Evolutionary conservation across 2,797 vertebrate species (phyloP).

Genomic region (Tenualosa thibaudeaui): DNA sequence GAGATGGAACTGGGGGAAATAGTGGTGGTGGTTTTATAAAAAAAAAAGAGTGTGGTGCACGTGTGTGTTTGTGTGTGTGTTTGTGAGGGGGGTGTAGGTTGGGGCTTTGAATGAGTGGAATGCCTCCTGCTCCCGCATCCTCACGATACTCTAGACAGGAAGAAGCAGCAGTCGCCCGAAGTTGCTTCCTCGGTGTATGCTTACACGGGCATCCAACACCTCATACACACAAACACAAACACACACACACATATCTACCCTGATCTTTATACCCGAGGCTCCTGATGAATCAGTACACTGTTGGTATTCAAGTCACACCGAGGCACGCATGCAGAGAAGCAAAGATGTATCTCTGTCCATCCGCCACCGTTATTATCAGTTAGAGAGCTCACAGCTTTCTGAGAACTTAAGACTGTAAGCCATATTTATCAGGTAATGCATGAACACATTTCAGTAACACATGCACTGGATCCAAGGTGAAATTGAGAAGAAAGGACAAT

Average conservation of each 20-base stretch:
- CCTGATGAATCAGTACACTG: background rate
- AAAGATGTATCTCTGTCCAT: background rate
- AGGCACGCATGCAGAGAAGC: background rate
- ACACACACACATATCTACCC: background rate
- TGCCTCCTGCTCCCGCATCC: background rate
- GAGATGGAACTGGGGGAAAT: background rate
- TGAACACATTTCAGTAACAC: background rate
- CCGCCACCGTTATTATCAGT: background rate
- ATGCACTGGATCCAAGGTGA: background rate
- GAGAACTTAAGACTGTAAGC: background rate
- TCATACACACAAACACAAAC: background rate
- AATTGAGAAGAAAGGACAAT: background rate
- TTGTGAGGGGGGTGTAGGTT: background rate
- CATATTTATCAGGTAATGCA: background rate
- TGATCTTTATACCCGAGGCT: background rate
- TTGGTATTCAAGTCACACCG: slow-evolving; percentile 7
- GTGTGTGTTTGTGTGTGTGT: background rate
- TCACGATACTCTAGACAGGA: background rate
- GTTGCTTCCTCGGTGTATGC: background rate
- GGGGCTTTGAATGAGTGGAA: background rate
- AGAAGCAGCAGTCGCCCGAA: background rate
- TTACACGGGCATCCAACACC: background rate
- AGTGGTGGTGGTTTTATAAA: background rate
- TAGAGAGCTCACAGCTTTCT: background rate
- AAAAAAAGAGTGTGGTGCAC: background rate